These are phyloP conservation scores for Rhinolophus sinicus DNA, from an alignment of 2,113 vertebrate species.

Conservation along the genomic window DNA sequence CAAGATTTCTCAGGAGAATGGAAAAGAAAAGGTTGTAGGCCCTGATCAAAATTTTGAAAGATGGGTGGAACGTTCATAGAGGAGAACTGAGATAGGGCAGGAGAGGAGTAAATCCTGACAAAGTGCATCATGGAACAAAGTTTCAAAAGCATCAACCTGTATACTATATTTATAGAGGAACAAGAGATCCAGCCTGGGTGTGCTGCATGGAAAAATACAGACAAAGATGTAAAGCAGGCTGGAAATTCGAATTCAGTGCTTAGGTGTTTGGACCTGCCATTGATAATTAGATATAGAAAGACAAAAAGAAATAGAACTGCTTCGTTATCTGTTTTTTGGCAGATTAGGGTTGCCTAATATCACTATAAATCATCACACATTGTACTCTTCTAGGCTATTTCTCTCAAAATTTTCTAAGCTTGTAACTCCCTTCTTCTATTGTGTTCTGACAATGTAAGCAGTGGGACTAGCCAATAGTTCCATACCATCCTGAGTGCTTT, in stretches of 20 bases:
- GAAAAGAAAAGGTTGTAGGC: not conserved
- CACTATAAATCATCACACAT: not conserved
- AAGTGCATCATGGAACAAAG: not conserved
- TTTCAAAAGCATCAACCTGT: not conserved
- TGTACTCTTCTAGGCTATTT: not conserved
- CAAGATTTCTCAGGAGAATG: not conserved
- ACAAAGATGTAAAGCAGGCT: not conserved
- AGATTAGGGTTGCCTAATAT: not conserved
- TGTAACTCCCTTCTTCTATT: not conserved
- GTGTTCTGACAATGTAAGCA: not conserved
- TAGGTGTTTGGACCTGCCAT: not conserved
- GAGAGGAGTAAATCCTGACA: not conserved
- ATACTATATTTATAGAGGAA: not conserved
- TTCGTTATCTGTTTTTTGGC: not conserved
- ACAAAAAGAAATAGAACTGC: not conserved
- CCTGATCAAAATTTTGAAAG: not conserved
- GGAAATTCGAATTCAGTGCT: not conserved
- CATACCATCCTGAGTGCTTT: not conserved
- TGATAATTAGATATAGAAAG: not conserved
- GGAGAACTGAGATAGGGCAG: not conserved
- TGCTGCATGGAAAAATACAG: not conserved
- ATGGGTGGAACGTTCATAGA: not conserved
- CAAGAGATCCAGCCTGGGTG: not conserved
- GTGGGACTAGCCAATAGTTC: not conserved
- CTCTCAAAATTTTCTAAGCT: not conserved